These are phyloP conservation scores for Melanotaenia pygmaea DNA, from an alignment of 2,797 vertebrate genomes.

Conservation along the genomic window DNA sequence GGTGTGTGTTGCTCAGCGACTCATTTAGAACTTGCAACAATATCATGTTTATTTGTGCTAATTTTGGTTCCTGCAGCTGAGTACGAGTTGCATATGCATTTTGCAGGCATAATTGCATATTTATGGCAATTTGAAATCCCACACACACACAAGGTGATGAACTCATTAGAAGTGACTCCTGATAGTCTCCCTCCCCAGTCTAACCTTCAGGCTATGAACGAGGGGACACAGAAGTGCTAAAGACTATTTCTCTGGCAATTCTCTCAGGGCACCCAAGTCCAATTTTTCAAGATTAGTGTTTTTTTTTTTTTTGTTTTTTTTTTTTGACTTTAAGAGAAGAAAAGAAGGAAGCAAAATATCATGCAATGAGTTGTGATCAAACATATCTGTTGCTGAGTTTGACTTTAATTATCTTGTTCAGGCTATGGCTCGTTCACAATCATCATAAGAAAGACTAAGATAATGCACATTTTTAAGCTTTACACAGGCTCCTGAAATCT, in stretches of 20 bases:
- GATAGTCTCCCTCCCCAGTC: constrained; percentile 16
- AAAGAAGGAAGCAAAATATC: not conserved
- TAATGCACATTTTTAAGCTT: not conserved
- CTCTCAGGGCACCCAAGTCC: constrained; percentile 9
- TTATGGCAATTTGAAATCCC: constrained; percentile 55
- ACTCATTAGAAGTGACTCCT: constrained; percentile 60
- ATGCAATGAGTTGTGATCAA: not conserved
- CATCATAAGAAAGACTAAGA: not conserved
- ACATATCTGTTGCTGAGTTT: not conserved
- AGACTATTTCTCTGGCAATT: constrained; percentile 19
- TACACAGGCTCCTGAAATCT: not conserved
- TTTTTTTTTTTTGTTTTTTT: not conserved
- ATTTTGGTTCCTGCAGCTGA: not conserved
- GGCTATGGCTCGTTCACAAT: not conserved
- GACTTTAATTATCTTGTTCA: not conserved
- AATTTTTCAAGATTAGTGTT: not conserved
- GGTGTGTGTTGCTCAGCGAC: not conserved
- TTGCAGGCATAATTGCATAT: constrained; percentile 52
- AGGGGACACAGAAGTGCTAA: constrained; percentile 4
- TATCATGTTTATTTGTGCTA: not conserved
- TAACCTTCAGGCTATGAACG: constrained; percentile 47
- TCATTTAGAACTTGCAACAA: not conserved
- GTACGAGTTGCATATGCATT: constrained; percentile 13
- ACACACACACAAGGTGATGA: constrained; percentile 49
- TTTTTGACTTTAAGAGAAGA: not conserved